These are phyloP conservation scores for Cordylochernes scorpioides DNA, from an alignment of 2,888 invertebrate species.

Conservation along the genomic window DNA sequence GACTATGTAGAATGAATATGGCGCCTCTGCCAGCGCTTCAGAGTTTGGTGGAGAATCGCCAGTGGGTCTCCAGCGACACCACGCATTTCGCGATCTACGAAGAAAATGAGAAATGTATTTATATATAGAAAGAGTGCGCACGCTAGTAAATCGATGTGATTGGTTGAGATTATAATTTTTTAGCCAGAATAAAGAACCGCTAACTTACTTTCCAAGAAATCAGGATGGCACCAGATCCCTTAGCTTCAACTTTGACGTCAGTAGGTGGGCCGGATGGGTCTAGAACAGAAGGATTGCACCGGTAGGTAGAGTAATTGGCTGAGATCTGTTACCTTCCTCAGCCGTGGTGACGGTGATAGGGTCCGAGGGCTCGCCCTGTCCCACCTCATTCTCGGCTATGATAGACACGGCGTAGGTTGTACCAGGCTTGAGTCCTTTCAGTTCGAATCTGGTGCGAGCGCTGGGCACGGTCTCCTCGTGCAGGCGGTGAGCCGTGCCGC, in stretches of 20 bases:
- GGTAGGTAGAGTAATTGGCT: neutral
- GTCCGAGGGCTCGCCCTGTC: slow-evolving; percentile 14
- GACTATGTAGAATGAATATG: too few species aligned
- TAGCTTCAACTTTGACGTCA: slow-evolving; percentile 12
- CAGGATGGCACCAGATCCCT: slow-evolving; percentile 12
- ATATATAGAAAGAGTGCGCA: too few species aligned
- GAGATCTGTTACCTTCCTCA: slow-evolving; percentile 11
- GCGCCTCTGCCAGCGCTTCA: too few species aligned
- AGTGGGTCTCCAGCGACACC: too few species aligned
- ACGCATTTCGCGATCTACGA: too few species aligned
- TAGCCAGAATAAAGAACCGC: neutral
- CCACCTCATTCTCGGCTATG: slow-evolving; percentile 15
- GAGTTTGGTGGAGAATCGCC: too few species aligned
- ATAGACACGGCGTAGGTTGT: slow-evolving; percentile 14
- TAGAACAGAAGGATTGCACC: neutral
- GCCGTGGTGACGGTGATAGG: slow-evolving; percentile 13
- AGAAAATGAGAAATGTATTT: too few species aligned
- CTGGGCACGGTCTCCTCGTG: slow-evolving; percentile 14
- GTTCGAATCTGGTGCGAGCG: slow-evolving; percentile 10
- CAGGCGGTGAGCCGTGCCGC: slow-evolving; percentile 9
- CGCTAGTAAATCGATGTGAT: neutral
- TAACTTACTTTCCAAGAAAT: slow-evolving; percentile 13
- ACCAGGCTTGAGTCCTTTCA: slow-evolving; percentile 14
- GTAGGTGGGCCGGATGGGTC: slow-evolving; percentile 14
- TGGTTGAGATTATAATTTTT: too few species aligned